Percentiles rank a stretch among this genome's conserved stretches.
Evolutionary conservation across 2,113 vertebrate species (phyloP).

Genomic region (Pogonocichla stellata): DNA sequence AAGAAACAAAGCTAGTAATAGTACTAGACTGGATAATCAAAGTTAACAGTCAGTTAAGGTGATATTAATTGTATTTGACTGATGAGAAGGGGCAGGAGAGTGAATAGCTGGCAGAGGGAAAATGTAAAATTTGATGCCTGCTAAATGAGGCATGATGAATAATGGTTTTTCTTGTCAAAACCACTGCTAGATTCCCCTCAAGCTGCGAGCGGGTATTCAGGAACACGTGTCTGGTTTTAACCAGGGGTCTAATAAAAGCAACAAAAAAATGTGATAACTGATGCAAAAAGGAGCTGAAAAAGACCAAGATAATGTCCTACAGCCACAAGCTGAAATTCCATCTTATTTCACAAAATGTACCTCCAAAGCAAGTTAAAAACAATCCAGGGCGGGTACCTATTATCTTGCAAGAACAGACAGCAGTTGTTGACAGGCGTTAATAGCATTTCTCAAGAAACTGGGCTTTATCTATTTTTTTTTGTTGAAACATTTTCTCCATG

Average conservation of each 20-base stretch:
- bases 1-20: constrained; percentile 40
- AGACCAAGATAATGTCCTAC: not conserved
- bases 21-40: constrained; percentile 42
- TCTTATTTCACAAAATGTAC: not conserved
- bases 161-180: constrained; percentile 61
- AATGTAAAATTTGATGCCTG: constrained; percentile 60
- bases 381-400: constrained; percentile 8
- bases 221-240: not conserved
- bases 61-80: constrained; percentile 62
- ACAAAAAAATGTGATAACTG: not conserved
- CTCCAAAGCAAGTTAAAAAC: constrained; percentile 31
- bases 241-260: constrained; percentile 2
- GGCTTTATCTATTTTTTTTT: constrained; percentile 9
- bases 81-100: constrained; percentile 46
- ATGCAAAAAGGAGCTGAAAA: constrained; percentile 15
- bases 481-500: not conserved
- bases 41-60: constrained; percentile 55
- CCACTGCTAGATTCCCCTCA: constrained; percentile 30
- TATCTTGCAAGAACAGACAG: constrained; percentile 39
- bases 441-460: constrained; percentile 20
- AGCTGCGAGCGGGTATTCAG: not conserved
- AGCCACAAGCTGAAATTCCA: constrained; percentile 19
- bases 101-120: constrained; percentile 56
- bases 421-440: constrained; percentile 40
- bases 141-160: constrained; percentile 66